A percentile compares a stretch with the other conserved stretches of the same genome.
These are phyloP conservation scores for Nebria ingens DNA, from an alignment of 1,140 invertebrate genomes.

Conservation along the genomic window DNA sequence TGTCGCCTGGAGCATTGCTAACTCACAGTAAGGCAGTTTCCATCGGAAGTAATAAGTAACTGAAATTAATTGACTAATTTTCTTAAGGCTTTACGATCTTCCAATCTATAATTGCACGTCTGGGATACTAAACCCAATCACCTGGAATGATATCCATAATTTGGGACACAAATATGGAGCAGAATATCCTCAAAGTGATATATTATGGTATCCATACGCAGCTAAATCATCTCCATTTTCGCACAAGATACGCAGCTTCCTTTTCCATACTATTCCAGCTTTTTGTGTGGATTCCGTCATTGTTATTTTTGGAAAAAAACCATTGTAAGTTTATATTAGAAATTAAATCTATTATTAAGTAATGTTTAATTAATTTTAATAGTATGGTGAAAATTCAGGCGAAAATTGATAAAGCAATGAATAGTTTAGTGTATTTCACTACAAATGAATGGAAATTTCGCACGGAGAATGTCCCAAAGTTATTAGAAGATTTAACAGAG, in stretches of 20 bases:
- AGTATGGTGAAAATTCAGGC: conserved; percentile 62
- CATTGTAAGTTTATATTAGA: conserved; percentile 55
- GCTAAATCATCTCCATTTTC: conserved; percentile 58
- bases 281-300: conserved; percentile 78
- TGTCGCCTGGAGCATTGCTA: conserved; percentile 42
- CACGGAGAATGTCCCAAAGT: conserved; percentile 47
- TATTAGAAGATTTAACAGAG: conserved; percentile 45
- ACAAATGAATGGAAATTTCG: conserved; percentile 58
- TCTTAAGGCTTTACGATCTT: conserved; percentile 43
- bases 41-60: background rate
- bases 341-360: background rate
- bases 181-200: conserved; percentile 67
- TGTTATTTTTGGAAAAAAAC: conserved; percentile 65
- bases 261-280: conserved; percentile 77
- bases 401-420: conserved; percentile 61
- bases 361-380: conserved; percentile 6
- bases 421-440: conserved; percentile 63
- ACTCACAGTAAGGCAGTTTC: background rate
- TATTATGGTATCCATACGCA: conserved; percentile 73
- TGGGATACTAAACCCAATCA: conserved; percentile 50
- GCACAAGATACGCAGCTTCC: conserved; percentile 64
- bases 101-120: conserved; percentile 68
- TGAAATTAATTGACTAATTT: conserved; percentile 10
- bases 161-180: conserved; percentile 54
- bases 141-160: conserved; percentile 72